A percentile compares a stretch with the other conserved stretches of the same genome.
Conservation (phyloP, 2,113 vertebrate species). For the Gopherus evgoodei region DNA sequence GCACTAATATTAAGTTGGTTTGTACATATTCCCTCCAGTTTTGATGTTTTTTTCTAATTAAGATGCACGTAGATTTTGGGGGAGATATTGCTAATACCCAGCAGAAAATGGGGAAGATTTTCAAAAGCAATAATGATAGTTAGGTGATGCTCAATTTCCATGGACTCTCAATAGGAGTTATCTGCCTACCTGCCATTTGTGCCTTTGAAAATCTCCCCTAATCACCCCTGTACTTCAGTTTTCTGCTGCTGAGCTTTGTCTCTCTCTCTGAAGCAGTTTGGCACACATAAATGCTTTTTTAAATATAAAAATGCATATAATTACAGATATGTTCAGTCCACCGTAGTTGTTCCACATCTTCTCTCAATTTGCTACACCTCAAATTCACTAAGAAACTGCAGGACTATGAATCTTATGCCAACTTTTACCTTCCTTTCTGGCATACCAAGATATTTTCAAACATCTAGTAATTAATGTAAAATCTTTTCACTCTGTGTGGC, state of each 20-base stretch:
- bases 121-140: not conserved
- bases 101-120: not conserved
- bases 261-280: not conserved
- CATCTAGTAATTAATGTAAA: not conserved
- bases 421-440: not conserved
- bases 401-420: not conserved
- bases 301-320: not conserved
- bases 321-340: not conserved
- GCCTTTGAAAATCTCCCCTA: not conserved
- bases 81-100: not conserved
- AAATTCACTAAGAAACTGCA: not conserved
- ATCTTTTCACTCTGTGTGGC: not conserved
- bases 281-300: not conserved
- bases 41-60: not conserved
- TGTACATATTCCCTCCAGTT: not conserved
- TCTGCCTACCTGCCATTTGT: not conserved
- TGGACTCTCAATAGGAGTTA: not conserved
- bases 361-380: fast-evolving
- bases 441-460: not conserved
- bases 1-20: not conserved
- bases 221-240: not conserved
- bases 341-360: fast-evolving
- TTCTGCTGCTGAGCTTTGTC: not conserved
- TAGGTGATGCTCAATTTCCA: not conserved
- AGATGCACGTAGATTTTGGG: fast-evolving